Evolutionary conservation across 2,797 vertebrate species (phyloP), one percentile per base, ranked within the genome.

Genomic region (Adrianichthys oophorus): DNA sequence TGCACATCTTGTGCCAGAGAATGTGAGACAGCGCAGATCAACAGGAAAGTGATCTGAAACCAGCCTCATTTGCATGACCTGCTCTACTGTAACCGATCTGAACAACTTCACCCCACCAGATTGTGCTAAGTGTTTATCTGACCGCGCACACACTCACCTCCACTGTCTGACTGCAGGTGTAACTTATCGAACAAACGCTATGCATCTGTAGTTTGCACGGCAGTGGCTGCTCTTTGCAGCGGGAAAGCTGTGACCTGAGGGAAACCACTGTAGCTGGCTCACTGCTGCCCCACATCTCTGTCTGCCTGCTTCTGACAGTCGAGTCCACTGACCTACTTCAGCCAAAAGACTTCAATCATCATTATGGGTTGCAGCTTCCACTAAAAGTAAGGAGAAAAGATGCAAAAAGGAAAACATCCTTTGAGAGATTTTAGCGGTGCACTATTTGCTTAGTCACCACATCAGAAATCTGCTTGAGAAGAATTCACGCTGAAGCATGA

Each of bases 261-360:
- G 79, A 51, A 74, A 69, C 69, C 52, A 63, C 57, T 52, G 49
- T 54, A 67, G 70, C 70, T 64, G 58, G 63, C 62, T 62, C 65
- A 62, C 68, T 67, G 65, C 57, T 17, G 18, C 77, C 58, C 62
- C 3, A 37, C 65, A 57, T 76, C 62, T 79, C 50, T 50, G 62
- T 72, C 65, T 70, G 67, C 54, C 59, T 67, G 40, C 55, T 56
- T 75, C 59, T 81, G 85, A 87, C 85, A 79, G 75, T 83, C 72
- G 78, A 72, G 72, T 82, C 64, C 63, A 79, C 62, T 88, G 87
- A 87, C 88, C 88, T 84, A 90, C 65, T 87, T 90, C 68, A 62
- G 44, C 72, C 63, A 52, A 50, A 50, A 60, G 62, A 52, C 60
- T 68, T 56, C 53, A 56, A 46, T 56, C 47, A 50, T 53, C 48